Conservation (phyloP, 1,140 invertebrate genomes). For the Drosophila novamexicana region DNA sequence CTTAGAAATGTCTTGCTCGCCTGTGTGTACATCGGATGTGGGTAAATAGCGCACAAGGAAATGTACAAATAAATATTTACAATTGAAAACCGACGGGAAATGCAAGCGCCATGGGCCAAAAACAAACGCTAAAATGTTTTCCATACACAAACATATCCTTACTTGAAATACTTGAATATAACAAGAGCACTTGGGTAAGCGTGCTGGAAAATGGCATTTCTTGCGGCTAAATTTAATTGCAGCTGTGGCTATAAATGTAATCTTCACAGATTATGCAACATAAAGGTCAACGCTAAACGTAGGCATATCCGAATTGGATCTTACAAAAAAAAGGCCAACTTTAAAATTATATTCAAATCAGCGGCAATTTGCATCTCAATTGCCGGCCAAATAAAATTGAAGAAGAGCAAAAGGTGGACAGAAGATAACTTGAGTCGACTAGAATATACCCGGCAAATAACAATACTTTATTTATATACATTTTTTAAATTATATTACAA, state of each 20-base stretch:
- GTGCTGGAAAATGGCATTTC: conserved; percentile 27
- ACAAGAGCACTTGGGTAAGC: background rate
- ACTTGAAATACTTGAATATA: conserved; percentile 16
- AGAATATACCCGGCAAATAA: conserved; percentile 31
- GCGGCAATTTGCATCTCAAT: conserved; percentile 80
- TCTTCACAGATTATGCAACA: conserved; percentile 13
- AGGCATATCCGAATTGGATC: conserved; percentile 65
- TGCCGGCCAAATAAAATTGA: conserved; percentile 55
- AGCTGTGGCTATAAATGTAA: background rate
- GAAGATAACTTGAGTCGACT: conserved; percentile 6
- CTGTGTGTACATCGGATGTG: conserved; percentile 59
- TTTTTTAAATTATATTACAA: background rate
- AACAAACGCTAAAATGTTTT: conserved; percentile 65
- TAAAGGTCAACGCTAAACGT: conserved; percentile 52
- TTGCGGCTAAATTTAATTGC: conserved; percentile 31
- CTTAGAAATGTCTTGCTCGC: conserved; percentile 42
- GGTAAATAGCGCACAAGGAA: conserved; percentile 70
- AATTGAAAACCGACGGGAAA: conserved; percentile 79
- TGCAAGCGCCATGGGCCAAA: conserved; percentile 62
- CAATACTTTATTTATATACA: background rate
- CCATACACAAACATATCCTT: conserved; percentile 35
- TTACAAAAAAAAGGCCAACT: conserved; percentile 43
- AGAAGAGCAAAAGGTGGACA: conserved; percentile 12
- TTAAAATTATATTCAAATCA: conserved; percentile 80
- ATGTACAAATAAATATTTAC: conserved; percentile 79